These are phyloP conservation scores for Pristionchus maxplancki DNA, from an alignment of 2,888 invertebrate genomes.

Conservation along the genomic window DNA sequence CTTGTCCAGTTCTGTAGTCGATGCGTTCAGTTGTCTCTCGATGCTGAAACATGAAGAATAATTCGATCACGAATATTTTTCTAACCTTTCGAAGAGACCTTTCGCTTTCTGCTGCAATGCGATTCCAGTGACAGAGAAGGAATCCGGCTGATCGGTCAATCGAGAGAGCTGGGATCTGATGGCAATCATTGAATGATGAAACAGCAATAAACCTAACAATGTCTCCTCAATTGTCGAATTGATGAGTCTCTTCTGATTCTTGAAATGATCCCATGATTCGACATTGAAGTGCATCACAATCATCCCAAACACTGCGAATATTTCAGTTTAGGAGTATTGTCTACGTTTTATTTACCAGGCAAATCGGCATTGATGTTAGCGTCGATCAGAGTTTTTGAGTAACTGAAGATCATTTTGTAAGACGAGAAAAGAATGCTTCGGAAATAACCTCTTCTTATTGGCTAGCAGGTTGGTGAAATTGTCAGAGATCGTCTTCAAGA, in stretches of 20 bases:
- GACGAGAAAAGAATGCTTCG: neutral
- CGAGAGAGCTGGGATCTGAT: neutral
- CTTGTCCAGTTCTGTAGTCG: neutral
- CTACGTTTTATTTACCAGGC: neutral
- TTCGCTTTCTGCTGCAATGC: neutral
- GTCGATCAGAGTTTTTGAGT: neutral
- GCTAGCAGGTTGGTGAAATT: neutral
- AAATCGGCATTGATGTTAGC: neutral
- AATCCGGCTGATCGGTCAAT: neutral
- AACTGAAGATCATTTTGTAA: neutral
- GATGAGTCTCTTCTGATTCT: constrained; percentile 1
- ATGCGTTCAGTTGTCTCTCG: neutral
- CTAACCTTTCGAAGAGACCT: neutral
- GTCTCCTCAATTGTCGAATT: neutral
- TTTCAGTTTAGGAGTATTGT: neutral
- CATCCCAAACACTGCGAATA: neutral
- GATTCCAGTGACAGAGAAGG: neutral
- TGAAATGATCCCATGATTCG: neutral
- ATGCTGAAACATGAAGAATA: neutral
- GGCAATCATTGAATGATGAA: neutral
- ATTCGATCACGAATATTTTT: neutral
- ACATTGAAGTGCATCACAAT: neutral
- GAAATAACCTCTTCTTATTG: neutral
- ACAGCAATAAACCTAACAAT: neutral
- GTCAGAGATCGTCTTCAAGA: neutral